Percentiles rank a stretch among this genome's conserved stretches.
phyloP scores from a whole-genome alignment of 2,113 vertebrate species.

The Oncorhynchus tshawytscha region DNA sequence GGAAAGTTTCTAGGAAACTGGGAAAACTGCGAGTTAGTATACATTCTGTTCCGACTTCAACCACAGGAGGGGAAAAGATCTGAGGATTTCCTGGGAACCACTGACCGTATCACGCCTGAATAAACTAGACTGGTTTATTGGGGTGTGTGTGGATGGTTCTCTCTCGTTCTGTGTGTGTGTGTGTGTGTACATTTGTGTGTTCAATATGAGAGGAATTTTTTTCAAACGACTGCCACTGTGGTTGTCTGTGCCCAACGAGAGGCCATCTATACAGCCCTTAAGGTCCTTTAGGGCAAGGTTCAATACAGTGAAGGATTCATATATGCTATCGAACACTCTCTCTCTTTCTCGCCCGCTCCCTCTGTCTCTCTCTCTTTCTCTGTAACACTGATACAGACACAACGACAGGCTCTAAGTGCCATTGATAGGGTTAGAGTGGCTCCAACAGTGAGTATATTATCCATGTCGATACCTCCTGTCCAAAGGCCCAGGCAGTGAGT shows the following conservation, averaged over 20 bases:
- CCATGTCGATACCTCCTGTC: slow-evolving; percentile 11
- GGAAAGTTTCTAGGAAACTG: slow-evolving; percentile 49
- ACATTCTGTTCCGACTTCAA: slow-evolving; percentile 37
- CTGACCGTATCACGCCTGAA: slow-evolving; percentile 49
- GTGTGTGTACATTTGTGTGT: background rate
- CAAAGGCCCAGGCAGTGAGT: slow-evolving; percentile 18
- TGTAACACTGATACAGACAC: background rate
- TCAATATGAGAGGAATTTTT: slow-evolving; percentile 26
- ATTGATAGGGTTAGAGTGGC: slow-evolving; percentile 30
- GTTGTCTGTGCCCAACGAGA: slow-evolving; percentile 26
- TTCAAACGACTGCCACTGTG: slow-evolving; percentile 7
- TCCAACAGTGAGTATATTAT: slow-evolving; percentile 17
- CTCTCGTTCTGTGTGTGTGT: slow-evolving; percentile 20
- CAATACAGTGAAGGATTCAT: slow-evolving; percentile 22
- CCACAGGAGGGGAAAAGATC: slow-evolving; percentile 29
- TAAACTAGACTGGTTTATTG: slow-evolving; percentile 48
- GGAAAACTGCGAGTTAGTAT: slow-evolving; percentile 24
- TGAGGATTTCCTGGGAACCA: slow-evolving; percentile 41
- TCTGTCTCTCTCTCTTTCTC: background rate
- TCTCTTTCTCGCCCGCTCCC: background rate
- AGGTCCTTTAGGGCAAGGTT: background rate
- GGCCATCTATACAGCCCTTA: background rate
- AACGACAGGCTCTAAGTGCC: background rate
- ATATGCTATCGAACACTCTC: slow-evolving; percentile 2
- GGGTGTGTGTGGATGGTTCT: slow-evolving; percentile 17